These are phyloP conservation scores for Sebastes oblongus DNA, from an alignment of 2,797 vertebrate species.

Conservation along the genomic window DNA sequence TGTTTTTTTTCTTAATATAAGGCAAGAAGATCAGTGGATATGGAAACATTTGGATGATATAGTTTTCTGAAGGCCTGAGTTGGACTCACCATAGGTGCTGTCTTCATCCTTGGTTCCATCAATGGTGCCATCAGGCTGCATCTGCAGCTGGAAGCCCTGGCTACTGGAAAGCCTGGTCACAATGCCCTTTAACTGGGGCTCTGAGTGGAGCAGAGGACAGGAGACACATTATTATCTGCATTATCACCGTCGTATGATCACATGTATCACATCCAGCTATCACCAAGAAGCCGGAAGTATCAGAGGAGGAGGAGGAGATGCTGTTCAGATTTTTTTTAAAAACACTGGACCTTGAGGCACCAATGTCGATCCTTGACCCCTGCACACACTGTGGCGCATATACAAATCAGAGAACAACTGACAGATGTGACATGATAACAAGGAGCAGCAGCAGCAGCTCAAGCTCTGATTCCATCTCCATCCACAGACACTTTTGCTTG, in stretches of 20 bases:
- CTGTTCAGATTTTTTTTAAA: slow-evolving; percentile 4
- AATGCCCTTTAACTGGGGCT: slow-evolving; percentile 99
- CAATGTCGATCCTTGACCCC: slow-evolving; percentile 7
- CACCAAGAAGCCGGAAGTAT: slow-evolving; percentile 29
- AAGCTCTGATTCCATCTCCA: neutral
- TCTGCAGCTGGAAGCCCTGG: slow-evolving; percentile 97
- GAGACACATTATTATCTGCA: slow-evolving; percentile 11
- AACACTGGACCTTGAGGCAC: slow-evolving; percentile 10
- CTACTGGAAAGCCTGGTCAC: slow-evolving; percentile 97
- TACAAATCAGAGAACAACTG: neutral
- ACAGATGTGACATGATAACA: neutral
- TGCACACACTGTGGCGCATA: slow-evolving; percentile 3
- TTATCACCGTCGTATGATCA: slow-evolving; percentile 24
- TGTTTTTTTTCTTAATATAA: neutral
- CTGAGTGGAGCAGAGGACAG: slow-evolving; percentile 73
- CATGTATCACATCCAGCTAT: slow-evolving; percentile 26
- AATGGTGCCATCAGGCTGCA: slow-evolving; percentile 96
- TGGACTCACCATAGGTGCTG: slow-evolving; percentile 89
- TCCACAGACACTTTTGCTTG: slow-evolving; percentile 24
- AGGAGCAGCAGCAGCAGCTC: neutral
- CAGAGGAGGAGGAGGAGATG: slow-evolving; percentile 15
- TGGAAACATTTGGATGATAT: neutral
- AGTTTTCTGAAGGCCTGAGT: neutral
- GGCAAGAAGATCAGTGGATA: neutral
- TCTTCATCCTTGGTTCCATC: slow-evolving; percentile 99